phyloP scores from a whole-genome alignment of 2,888 invertebrate species.

The Acleris cristana region DNA sequence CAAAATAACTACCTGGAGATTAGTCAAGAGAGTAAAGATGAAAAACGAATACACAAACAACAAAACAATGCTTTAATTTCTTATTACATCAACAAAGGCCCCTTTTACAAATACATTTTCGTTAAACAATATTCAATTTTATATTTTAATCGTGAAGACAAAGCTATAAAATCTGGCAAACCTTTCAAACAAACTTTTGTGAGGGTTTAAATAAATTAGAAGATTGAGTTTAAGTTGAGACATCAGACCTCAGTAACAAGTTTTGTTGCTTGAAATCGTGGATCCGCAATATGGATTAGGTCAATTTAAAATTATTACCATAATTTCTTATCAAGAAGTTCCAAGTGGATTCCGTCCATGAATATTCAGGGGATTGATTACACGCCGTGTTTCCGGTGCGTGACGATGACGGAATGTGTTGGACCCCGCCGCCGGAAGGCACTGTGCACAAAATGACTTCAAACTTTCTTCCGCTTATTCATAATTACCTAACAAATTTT shows the following conservation, averaged over 20 bases:
- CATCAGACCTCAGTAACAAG: conserved; percentile 61
- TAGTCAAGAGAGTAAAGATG: neutral
- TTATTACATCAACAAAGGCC: conserved; percentile 4
- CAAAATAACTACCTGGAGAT: neutral
- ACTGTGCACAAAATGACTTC: conserved; percentile 9
- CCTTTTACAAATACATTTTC: conserved; percentile 8
- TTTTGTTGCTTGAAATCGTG: conserved; percentile 58
- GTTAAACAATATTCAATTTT: conserved; percentile 20
- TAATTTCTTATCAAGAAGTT: conserved; percentile 74
- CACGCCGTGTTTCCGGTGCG: conserved; percentile 27
- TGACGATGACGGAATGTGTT: conserved; percentile 31
- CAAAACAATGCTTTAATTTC: neutral
- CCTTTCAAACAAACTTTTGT: conserved; percentile 52
- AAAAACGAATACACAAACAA: neutral
- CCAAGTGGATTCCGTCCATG: conserved; percentile 63
- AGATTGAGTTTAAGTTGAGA: conserved; percentile 61
- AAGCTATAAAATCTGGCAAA: conserved; percentile 54
- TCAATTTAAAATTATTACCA: conserved; percentile 77
- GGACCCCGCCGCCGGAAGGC: conserved; percentile 1
- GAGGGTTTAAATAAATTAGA: conserved; percentile 66
- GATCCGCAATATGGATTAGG: conserved; percentile 70
- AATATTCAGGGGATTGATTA: conserved; percentile 58
- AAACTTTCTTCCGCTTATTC: neutral
- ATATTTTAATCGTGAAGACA: conserved; percentile 38
- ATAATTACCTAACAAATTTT: neutral